Evolutionary conservation across 2,888 invertebrate species (phyloP), one percentile per base, ranked within the genome.

Genomic region (Auanema freiburgensis): DNA sequence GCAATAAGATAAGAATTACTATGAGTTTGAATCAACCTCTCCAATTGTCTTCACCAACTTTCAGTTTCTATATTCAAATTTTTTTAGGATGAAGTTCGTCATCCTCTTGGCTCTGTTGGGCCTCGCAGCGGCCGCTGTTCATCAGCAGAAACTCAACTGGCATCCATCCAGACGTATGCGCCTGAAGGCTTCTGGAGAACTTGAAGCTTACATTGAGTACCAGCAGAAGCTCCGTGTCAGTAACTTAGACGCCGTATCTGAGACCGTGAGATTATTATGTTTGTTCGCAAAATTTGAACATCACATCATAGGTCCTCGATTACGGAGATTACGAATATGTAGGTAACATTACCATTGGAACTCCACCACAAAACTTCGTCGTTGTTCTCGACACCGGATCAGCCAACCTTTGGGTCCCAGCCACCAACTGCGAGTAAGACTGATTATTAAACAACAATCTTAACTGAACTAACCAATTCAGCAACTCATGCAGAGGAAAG

Each of bases 291-390:
- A 46, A 46, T 52, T 11, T 10, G 0, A n/a, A 3, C 21, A 11
- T 6, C 23, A 40, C 14, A 11, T 23, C 46, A 16, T 25, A 63
- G 63, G 63, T 65, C 16, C 56, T 51, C 8, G 65, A 65, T 42
- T 65, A 61, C 49, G 65, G 59, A 49, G 65, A 65, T 40, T 55
- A 54, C 41, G 68, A 87, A 69, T 87, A 87, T 74, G 86, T 85
- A 79, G 87, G 87, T 50, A 75, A 72, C 66, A 71, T 75, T 59
- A 73, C 72, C 60, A 67, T 75, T 51, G 75, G 75, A 66, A 75
- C 71, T 46, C 72, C 72, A 60, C 67, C 66, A 43, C 75, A 75
- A 50, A 23, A 59, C 18, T 75, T 75, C 65, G 60, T 71, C 49
- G 77, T 77, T 53, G 73, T 76, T 55, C 67, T 76, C 53, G 77